Evolutionary conservation across 2,888 invertebrate genomes (phyloP).

Genomic region (Mellilla xanthometata): DNA sequence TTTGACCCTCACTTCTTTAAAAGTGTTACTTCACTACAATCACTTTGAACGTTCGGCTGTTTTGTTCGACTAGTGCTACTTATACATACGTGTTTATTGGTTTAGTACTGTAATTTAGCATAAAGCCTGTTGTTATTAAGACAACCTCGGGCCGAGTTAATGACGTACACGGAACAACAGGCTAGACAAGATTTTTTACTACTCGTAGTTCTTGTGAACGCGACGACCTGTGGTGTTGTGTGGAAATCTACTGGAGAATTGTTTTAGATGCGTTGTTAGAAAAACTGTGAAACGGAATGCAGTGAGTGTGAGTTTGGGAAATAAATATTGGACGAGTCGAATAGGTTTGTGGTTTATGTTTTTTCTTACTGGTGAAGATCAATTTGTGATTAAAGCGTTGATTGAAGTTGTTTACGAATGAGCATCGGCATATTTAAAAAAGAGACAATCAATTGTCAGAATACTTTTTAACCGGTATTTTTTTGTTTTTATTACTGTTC

Average conservation of each 20-base stretch:
- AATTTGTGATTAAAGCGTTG: no score
- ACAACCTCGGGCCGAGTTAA: neutral
- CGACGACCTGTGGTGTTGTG: conserved; percentile 8
- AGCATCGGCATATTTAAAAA: no score
- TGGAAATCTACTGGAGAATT: neutral
- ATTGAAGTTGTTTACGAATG: no score
- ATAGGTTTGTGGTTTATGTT: no score
- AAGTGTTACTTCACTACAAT: neutral
- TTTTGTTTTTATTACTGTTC: no score
- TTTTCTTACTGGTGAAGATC: no score
- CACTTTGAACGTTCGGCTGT: neutral
- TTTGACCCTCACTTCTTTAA: conserved; percentile 1
- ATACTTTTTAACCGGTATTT: no score
- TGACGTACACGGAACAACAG: conserved; percentile 16
- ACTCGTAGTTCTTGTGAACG: conserved; percentile 2
- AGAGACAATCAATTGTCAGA: no score
- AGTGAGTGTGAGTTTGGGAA: neutral
- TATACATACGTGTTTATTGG: neutral
- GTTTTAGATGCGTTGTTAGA: neutral
- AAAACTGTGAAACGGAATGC: neutral
- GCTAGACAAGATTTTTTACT: conserved; percentile 3
- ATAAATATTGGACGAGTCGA: no score
- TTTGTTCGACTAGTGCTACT: neutral
- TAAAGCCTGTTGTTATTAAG: neutral
- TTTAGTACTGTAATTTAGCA: no score